Conservation (phyloP, 1,140 invertebrate genomes). For the Drosophila ambigua region DNA sequence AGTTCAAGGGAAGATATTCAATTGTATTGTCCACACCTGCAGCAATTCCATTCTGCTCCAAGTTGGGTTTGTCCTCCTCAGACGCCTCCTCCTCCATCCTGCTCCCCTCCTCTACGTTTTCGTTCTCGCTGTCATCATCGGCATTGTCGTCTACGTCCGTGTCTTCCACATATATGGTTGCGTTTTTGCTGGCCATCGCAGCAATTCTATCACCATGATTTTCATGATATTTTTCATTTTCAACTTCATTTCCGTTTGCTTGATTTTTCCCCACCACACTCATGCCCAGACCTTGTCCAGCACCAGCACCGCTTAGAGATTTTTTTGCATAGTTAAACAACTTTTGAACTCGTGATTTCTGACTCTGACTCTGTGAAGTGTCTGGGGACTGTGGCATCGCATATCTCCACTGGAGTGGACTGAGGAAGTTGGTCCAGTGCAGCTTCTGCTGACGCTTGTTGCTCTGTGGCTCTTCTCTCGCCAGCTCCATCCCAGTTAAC, state of each 20-base stretch:
- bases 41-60: conserved; percentile 35
- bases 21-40: conserved; percentile 44
- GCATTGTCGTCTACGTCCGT: conserved; percentile 6
- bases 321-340: conserved; percentile 66
- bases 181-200: conserved; percentile 44
- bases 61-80: conserved; percentile 47
- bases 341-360: conserved; percentile 23
- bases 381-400: conserved; percentile 42
- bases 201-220: conserved; percentile 42
- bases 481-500: conserved; percentile 24
- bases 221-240: conserved; percentile 72
- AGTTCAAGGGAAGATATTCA: conserved; percentile 57
- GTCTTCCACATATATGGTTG: conserved; percentile 35
- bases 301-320: conserved; percentile 50
- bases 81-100: conserved; percentile 27
- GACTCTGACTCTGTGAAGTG: conserved; percentile 29
- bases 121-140: conserved; percentile 23
- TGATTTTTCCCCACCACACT: conserved; percentile 43
- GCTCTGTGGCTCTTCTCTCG: conserved; percentile 29
- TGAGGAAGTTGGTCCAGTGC: conserved; percentile 64
- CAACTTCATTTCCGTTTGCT: conserved; percentile 72
- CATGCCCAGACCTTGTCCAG: conserved; percentile 32
- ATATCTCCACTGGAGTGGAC: conserved; percentile 61
- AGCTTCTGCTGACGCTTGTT: conserved; percentile 40
- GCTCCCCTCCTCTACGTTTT: conserved; percentile 7